Conservation (phyloP, 2,113 vertebrate species). For the Thamnophis sirtalis region DNA sequence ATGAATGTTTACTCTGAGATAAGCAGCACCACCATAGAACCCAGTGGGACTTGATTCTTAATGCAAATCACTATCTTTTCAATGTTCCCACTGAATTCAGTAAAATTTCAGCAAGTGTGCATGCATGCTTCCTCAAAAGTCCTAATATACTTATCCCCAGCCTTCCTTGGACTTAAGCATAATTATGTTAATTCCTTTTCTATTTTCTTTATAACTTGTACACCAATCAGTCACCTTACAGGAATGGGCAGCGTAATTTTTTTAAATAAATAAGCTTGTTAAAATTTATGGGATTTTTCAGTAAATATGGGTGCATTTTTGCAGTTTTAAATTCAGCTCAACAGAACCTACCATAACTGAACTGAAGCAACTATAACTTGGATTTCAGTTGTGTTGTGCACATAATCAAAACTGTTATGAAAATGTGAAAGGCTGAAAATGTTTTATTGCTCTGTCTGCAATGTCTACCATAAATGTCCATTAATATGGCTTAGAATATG, state of each 20-base stretch:
- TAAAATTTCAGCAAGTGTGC: neutral
- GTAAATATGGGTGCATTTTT: neutral
- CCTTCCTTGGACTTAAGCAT: neutral
- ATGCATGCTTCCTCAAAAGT: neutral
- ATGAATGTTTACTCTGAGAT: neutral
- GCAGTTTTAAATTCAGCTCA: neutral
- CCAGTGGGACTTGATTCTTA: neutral
- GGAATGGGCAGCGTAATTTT: neutral
- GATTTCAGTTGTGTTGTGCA: neutral
- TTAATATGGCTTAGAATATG: neutral
- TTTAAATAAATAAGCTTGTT: neutral
- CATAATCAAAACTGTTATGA: neutral
- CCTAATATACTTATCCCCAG: neutral
- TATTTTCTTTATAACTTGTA: neutral
- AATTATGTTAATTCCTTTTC: neutral
- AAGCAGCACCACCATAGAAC: neutral
- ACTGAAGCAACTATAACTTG: neutral
- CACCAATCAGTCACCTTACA: neutral
- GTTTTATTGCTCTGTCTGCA: neutral
- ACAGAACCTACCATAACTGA: neutral
- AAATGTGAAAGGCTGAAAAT: neutral
- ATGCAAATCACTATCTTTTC: neutral
- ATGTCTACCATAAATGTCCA: conserved; percentile 4
- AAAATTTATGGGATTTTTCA: neutral
- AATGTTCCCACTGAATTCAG: neutral